Evolutionary conservation across 2,113 vertebrate genomes (phyloP).

Genomic region (Mugil cephalus): DNA sequence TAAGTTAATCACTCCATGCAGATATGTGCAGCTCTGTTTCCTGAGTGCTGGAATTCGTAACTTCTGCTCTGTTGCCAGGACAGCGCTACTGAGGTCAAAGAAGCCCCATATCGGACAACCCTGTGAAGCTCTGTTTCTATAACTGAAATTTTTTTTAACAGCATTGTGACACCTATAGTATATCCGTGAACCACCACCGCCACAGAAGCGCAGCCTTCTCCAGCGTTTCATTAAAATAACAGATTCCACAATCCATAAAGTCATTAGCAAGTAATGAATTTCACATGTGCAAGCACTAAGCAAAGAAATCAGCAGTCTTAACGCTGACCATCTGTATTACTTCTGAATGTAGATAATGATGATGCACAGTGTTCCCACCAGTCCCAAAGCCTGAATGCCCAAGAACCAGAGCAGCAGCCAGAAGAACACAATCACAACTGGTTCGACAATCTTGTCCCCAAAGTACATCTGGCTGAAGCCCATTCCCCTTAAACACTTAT

Average conservation of each 20-base stretch:
- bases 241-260: not conserved
- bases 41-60: not conserved
- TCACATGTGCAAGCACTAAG: not conserved
- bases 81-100: not conserved
- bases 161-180: too few species aligned
- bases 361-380: constrained; percentile 95
- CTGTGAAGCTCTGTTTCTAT: too few species aligned
- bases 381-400: constrained; percentile 93
- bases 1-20: not conserved
- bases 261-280: constrained; percentile 5
- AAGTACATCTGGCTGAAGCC: constrained; percentile 97
- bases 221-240: not conserved
- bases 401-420: constrained; percentile 97
- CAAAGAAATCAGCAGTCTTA: constrained; percentile 10
- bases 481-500: constrained; percentile 91
- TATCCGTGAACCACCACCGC: not conserved
- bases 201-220: not conserved
- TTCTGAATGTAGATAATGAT: constrained; percentile 98
- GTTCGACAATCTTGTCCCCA: constrained; percentile 94
- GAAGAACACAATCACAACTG: constrained; percentile 93
- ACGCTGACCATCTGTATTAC: constrained; percentile 57
- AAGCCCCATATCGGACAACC: not conserved
- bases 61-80: not conserved
- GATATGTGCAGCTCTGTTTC: not conserved
- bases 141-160: not conserved